Conservation (phyloP, 2,113 vertebrate species). For the Tautogolabrus adspersus region DNA sequence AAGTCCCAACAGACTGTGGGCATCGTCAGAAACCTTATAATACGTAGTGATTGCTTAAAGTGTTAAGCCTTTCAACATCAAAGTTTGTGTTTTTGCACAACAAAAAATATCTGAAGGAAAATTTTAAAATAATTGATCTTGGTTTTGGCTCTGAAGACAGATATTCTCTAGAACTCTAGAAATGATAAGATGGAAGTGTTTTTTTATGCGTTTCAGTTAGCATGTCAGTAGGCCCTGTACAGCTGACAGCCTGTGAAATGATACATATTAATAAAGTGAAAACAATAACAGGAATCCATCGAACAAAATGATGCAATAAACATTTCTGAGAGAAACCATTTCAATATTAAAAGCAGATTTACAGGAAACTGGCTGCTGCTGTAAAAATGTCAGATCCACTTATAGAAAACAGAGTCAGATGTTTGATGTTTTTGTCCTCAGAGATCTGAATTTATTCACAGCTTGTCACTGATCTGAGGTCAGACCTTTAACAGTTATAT, state of each 20-base stretch:
- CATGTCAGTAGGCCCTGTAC: no score
- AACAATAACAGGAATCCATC: background rate
- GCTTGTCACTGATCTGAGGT: constrained; percentile 10
- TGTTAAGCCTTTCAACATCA: no score
- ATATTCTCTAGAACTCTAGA: no score
- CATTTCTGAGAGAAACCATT: background rate
- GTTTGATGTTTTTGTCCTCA: constrained; percentile 33
- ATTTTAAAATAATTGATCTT: no score
- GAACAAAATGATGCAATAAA: background rate
- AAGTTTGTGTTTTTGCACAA: no score
- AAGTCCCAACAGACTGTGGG: no score
- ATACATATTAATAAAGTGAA: background rate
- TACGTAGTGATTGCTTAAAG: no score
- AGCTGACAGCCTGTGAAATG: background rate
- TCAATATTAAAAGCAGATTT: background rate
- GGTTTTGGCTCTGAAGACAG: no score
- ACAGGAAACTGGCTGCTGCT: background rate
- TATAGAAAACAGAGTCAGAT: constrained; percentile 28
- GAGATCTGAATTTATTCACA: constrained; percentile 53
- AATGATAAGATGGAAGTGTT: no score
- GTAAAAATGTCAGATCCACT: background rate
- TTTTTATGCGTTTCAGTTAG: no score
- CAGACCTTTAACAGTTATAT: constrained; percentile 5
- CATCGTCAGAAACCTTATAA: no score
- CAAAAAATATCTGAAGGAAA: no score